These are phyloP conservation scores for Polia nebulosa DNA, from an alignment of 2,888 invertebrate species.

Conservation along the genomic window DNA sequence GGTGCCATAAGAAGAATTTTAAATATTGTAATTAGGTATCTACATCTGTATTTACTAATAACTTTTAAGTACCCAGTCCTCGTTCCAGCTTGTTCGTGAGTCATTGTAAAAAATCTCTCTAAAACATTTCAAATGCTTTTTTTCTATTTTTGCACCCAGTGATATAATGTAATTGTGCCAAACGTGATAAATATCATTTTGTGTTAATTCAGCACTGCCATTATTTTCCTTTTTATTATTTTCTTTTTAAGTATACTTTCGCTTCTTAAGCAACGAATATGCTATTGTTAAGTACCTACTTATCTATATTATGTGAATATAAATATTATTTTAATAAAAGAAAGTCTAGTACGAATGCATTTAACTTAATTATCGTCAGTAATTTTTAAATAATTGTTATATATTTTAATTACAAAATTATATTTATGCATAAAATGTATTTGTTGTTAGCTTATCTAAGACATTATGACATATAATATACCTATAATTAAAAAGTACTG, in stretches of 20 bases:
- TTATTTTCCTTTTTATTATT: constrained; percentile 55
- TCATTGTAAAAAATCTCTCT: constrained; percentile 54
- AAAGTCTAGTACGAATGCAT: constrained; percentile 68
- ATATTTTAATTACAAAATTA: constrained; percentile 63
- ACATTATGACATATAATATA: constrained; percentile 61
- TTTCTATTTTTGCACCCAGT: constrained; percentile 60
- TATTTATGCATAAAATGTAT: constrained; percentile 71
- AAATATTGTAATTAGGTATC: constrained; percentile 80
- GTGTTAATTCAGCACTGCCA: constrained; percentile 68
- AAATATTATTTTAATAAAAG: constrained; percentile 54
- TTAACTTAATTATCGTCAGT: constrained; percentile 66
- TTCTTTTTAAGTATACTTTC: constrained; percentile 54
- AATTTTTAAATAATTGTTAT: constrained; percentile 62
- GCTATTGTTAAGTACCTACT: constrained; percentile 60
- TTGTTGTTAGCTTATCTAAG: constrained; percentile 68
- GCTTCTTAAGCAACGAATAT: constrained; percentile 67
- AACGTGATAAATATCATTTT: constrained; percentile 63
- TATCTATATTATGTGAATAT: constrained; percentile 56
- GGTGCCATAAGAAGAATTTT: constrained; percentile 83
- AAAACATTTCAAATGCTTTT: constrained; percentile 50
- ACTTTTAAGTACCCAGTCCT: constrained; percentile 56
- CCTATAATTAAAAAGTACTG: constrained; percentile 68
- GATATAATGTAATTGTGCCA: constrained; percentile 72
- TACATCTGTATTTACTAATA: constrained; percentile 76
- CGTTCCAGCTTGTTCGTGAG: constrained; percentile 60